A percentile compares a stretch with the other conserved stretches of the same genome.
Conservation (phyloP, 2,797 vertebrate genomes). For the Poecilia velifera region DNA sequence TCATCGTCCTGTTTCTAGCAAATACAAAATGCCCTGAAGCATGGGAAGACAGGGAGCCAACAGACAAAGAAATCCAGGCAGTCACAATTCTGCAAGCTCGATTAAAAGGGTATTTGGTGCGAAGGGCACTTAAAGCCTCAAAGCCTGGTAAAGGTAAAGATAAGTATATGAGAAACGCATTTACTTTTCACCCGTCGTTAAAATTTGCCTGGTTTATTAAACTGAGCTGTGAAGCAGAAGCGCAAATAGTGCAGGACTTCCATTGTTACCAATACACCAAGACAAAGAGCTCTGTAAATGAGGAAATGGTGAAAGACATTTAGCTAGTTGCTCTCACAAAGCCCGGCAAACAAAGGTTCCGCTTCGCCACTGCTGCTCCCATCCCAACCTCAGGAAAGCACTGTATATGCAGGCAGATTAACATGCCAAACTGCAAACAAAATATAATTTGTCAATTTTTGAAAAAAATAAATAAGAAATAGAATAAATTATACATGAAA, state of each 20-base stretch:
- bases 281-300: slow-evolving; percentile 63
- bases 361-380: no score
- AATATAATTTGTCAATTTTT: slow-evolving; percentile 9
- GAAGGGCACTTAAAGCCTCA: slow-evolving; percentile 77
- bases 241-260: slow-evolving; percentile 67
- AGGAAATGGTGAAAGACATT: slow-evolving; percentile 19
- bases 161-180: background rate
- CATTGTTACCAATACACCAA: slow-evolving; percentile 69
- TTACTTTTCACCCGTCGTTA: slow-evolving; percentile 27
- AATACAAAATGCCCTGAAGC: slow-evolving; percentile 29
- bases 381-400: no score
- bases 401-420: no score
- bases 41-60: slow-evolving; percentile 70
- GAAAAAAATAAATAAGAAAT: background rate
- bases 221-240: slow-evolving; percentile 56
- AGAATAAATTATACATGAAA: no score
- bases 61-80: slow-evolving; percentile 77
- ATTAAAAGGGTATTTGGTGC: slow-evolving; percentile 79
- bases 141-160: slow-evolving; percentile 77
- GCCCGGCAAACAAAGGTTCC: no score
- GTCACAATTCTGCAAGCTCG: slow-evolving; percentile 82
- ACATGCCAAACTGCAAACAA: no score
- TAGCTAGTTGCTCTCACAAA: background rate
- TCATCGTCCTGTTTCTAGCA: slow-evolving; percentile 17
- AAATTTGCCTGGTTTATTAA: slow-evolving; percentile 43